Evolutionary conservation across 2,888 invertebrate genomes (phyloP), one percentile per base, ranked within the genome.

Genomic region (Amitus sp.): DNA sequence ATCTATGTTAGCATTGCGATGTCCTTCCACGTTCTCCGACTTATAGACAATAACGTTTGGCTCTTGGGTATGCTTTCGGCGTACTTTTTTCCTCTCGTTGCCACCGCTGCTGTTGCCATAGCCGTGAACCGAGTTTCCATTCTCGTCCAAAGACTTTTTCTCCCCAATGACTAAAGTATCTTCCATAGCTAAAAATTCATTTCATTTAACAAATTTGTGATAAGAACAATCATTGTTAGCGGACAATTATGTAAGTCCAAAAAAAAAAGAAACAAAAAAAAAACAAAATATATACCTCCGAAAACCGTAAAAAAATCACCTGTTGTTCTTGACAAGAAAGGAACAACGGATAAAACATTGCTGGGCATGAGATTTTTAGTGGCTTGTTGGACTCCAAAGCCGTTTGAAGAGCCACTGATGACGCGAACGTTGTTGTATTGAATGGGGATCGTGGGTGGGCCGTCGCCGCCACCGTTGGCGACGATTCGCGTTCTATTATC

Each of bases 1-100:
- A 76, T 93, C 90, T 33, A 94, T 87, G 69, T 92, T 89, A 79
- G 90, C 90, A 61, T 92, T 89, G 61, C 92, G 88, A 84, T 93
- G 92, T 7, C 94, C 94, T 74, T 89, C 90, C 59, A 93, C 89
- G 67, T 88, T 86, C 73, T 86, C 84, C 0, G 86, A 82, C 62
- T 83, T 82, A 15, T 85, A 82, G 10, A 76, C 74, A 57, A 78
- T 78, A 27, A 80, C 80, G 47, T 82, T 82, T 13, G 76, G 77
- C 59, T 79, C 80, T 54, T 79, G 80, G 10, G 77, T 73, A 57
- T 75, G 75, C 68, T 80, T 82, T 66, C 79, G 74, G 23, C 77
- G 73, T 2, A 69, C 49, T 56, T 80, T 82, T 56, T 81, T 82
- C 10, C 79, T 73, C 49, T 78, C 75, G 15, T 75, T 73, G n/a